Evolutionary conservation across 2,888 invertebrate species (phyloP).

Genomic region (Andrena bicolor): DNA sequence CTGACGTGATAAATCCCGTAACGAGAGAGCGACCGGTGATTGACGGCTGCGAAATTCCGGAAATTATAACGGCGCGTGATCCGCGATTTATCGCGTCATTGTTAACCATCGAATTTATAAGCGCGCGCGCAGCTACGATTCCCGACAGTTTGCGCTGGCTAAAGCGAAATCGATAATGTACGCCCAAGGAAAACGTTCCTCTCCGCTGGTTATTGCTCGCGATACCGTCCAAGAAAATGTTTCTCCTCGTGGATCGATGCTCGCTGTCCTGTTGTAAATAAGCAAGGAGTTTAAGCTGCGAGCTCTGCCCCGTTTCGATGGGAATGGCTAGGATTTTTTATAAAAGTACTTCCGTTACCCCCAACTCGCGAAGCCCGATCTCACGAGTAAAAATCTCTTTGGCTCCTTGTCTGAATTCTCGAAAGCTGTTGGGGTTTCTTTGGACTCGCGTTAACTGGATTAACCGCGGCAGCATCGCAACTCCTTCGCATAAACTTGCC

Average conservation of each 20-base stretch:
- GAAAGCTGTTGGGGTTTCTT: not conserved
- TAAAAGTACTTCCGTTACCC: not conserved
- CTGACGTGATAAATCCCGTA: slow-evolving; percentile 14
- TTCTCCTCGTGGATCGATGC: not conserved
- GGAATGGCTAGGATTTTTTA: not conserved
- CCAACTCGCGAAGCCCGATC: not conserved
- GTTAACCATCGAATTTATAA: slow-evolving; percentile 57
- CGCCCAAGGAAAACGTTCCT: not conserved
- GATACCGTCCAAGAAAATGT: not conserved
- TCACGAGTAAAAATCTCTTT: not conserved
- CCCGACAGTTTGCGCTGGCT: slow-evolving; percentile 13
- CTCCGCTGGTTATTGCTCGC: not conserved
- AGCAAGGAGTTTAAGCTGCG: not conserved
- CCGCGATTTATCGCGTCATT: slow-evolving; percentile 53
- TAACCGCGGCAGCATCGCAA: slow-evolving; percentile 16
- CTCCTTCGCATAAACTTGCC: slow-evolving; percentile 36
- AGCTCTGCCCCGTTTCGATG: not conserved
- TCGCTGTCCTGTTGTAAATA: not conserved
- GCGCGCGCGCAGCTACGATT: slow-evolving; percentile 37
- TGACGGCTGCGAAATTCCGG: slow-evolving; percentile 39
- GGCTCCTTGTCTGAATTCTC: not conserved
- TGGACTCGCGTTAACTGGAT: not conserved
- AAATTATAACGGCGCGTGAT: slow-evolving; percentile 47
- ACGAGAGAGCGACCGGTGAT: slow-evolving; percentile 36
- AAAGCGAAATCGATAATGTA: slow-evolving; percentile 30